Conservation (phyloP, 2,888 invertebrate genomes). For the Lucinisca nassula region DNA sequence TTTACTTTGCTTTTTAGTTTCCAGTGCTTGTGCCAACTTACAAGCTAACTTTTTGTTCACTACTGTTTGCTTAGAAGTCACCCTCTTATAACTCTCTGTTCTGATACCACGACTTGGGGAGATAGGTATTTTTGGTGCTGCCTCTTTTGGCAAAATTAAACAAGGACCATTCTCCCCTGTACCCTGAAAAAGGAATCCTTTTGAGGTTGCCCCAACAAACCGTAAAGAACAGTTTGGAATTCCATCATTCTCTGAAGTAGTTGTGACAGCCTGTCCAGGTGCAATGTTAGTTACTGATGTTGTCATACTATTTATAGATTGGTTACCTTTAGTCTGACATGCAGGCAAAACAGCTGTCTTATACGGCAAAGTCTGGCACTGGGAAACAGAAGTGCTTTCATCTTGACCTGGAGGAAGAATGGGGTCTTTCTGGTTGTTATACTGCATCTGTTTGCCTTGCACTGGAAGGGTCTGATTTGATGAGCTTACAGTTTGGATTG, state of each 20-base stretch:
- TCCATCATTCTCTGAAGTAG: neutral
- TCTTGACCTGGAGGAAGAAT: too few relatives aligned
- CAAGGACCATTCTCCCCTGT: neutral
- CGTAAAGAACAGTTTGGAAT: neutral
- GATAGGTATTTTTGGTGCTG: neutral
- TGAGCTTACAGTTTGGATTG: neutral
- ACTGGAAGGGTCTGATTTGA: neutral
- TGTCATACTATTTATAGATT: too few relatives aligned
- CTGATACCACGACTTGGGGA: neutral
- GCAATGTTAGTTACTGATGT: too few relatives aligned
- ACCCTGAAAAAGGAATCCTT: neutral
- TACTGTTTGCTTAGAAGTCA: neutral
- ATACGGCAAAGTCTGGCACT: too few relatives aligned
- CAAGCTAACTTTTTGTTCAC: neutral
- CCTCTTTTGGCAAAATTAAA: neutral
- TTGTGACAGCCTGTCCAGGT: neutral
- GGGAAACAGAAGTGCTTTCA: too few relatives aligned
- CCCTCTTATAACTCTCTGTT: neutral
- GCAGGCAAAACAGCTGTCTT: too few relatives aligned
- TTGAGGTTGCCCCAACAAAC: neutral
- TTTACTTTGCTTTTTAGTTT: neutral
- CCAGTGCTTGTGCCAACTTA: neutral
- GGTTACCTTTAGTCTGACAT: too few relatives aligned
- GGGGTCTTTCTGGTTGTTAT: neutral
- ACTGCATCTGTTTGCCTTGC: neutral